Evolutionary conservation across 1,140 invertebrate species (phyloP), one percentile per base, ranked within the genome.

Genomic region (Trichogramma pretiosum): DNA sequence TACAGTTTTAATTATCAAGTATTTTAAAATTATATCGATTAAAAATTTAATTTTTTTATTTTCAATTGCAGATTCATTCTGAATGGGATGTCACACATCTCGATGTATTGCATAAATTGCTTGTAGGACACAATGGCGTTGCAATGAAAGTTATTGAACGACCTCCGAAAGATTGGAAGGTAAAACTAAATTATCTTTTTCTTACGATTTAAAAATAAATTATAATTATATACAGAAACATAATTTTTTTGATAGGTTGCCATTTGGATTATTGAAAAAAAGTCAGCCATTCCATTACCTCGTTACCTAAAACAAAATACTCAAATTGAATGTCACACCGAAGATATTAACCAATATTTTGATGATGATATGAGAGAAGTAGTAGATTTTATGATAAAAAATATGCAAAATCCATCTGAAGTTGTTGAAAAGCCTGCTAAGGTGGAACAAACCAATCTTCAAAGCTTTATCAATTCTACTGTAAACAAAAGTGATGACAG

Each of bases 221-320:
- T 11, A 21, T 21, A 41, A 26, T 14, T 19, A n/a, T 41, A 16
- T 14, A 18, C 28, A 11, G 0, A 35, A 33, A 44, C 34, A 22
- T 23, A 22, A 11, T 44, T 24, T 34, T 7, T 28, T 7, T 28
- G 5, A 28, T 39, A 45, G 47, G n/a, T 38, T 18, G 21, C 24
- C 5, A 32, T 49, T 5, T 49, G 38, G 47, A 11, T 48, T 9
- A 7, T 22, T 5, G 18, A 44, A 24, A 8, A 28, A 18, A 34
- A 36, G 0, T n/a, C n/a, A 1, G 14, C 18, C 5, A 30, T 11
- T 36, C 3, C 36, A 5, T 17, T 51, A 19, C 49, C 43, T 0
- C 42, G 32, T 22, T 51, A 42, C 14, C 5, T 51, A 30, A 41
- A 41, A 23, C 46, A 46, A 17, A 36, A 36, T 13, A 51, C 49